Base-by-base conservation (phyloP, 2,888 invertebrate species). In the Sphaeridia pumilis region DNA sequence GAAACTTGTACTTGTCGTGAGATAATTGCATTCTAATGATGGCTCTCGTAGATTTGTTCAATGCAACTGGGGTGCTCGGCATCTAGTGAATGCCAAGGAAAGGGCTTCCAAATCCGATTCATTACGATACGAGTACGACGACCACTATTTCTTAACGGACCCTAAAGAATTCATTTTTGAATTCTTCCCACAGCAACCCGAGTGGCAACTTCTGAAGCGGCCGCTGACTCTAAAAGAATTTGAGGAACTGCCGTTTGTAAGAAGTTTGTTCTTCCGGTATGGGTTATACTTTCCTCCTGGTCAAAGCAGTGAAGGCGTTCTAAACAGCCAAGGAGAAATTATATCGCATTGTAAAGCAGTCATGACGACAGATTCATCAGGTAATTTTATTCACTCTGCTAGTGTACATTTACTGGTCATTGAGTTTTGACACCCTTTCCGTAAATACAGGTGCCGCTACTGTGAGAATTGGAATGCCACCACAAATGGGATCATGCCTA, bases 81-180 rank as follows among this genome's bases (percentile, higher is more conserved):
- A 94, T 73, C 77, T 94, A 63, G 93, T 94, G 66, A 92, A 92
- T 69, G 90, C 90, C 57, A 90, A 90, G 72, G 89, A 90, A 69
- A 85, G 84, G 3, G 69, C 68, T 26, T 89, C 89, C 1, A 87
- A 87, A 66, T 84, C 85, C 0, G 89, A 89, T n/a, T 71, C 71
- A 49, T 80, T 69, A 68, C 86, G 87, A 68, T 98, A 97, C 73
- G 95, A 97, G 72, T 98, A 98, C 71, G 97, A 98, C 70, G 98
- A 98, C 72, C 97, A 98, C 73, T 98, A 98, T 74, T 98, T 98
- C 79, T 78, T 97, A 66, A 97, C 97, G 17, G 97, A 98, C 74
- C 92, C 97, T 0, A 87, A 95, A 50, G 95, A 98, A 73, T 97
- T 98, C 73, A 95, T 98, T 70, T 95, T 95, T 75, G 97, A 98